These are phyloP conservation scores for Eupithecia inturbata DNA, from an alignment of 2,888 invertebrate species.

Conservation along the genomic window DNA sequence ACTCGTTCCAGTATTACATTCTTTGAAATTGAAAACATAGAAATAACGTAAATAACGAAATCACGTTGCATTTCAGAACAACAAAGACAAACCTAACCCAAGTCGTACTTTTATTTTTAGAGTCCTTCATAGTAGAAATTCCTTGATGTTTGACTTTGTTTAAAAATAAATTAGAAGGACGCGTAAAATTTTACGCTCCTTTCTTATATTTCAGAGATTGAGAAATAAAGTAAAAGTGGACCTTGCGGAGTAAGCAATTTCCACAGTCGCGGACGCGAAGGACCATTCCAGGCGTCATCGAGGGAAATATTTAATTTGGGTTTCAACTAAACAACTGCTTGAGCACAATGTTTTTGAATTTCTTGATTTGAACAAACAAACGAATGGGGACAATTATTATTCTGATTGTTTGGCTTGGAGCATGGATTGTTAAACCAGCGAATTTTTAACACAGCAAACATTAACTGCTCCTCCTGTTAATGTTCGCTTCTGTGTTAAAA, in stretches of 20 bases:
- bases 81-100: constrained; percentile 23
- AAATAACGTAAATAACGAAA: constrained; percentile 47
- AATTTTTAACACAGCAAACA: background rate
- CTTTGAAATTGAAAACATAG: constrained; percentile 50
- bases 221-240: constrained; percentile 38
- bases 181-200: constrained; percentile 42
- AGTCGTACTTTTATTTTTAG: constrained; percentile 25
- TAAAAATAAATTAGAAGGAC: constrained; percentile 39
- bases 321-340: constrained; percentile 12
- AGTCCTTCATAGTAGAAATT: constrained; percentile 30
- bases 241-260: constrained; percentile 49
- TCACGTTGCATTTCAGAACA: constrained; percentile 22
- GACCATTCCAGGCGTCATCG: constrained; percentile 40
- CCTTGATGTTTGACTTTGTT: constrained; percentile 35
- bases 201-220: constrained; percentile 41
- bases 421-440: background rate
- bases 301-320: constrained; percentile 55
- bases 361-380: background rate
- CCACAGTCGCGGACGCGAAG: constrained; percentile 53
- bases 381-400: background rate
- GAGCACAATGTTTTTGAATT: constrained; percentile 5
- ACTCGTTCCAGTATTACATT: constrained; percentile 51
- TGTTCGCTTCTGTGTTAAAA: no score
- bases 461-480: background rate
- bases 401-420: background rate